These are phyloP conservation scores for Arbacia lixula DNA, from an alignment of 53 echinoderm and acorn worm species.

Conservation along the genomic window DNA sequence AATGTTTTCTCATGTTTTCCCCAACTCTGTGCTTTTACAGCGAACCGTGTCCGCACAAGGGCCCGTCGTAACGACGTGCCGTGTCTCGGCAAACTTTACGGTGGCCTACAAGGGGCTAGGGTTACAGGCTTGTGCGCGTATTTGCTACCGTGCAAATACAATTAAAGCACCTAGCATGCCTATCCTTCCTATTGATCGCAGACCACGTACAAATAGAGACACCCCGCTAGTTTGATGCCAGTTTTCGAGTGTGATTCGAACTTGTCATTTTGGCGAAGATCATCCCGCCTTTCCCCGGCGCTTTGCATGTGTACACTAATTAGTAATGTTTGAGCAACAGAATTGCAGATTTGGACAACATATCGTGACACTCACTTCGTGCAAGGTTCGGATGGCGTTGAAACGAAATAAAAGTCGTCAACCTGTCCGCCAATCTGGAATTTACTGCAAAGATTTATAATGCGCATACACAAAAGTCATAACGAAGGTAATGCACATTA, in stretches of 20 bases:
- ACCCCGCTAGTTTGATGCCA: no score
- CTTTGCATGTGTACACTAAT: constrained; percentile 21
- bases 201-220: no score
- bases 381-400: constrained; percentile 15
- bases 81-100: constrained; percentile 35
- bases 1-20: constrained; percentile 18
- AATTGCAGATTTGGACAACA: constrained; percentile 33
- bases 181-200: no score
- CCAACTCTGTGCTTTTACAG: no score
- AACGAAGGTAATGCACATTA: no score
- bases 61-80: constrained; percentile 4
- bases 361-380: constrained; percentile 38
- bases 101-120: constrained; percentile 10
- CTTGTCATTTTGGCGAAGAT: no score
- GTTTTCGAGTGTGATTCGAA: no score
- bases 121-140: constrained; percentile 35
- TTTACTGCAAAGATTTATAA: no score
- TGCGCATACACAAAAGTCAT: no score
- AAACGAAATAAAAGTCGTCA: no score
- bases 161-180: constrained; percentile 29
- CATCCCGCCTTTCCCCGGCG: no score
- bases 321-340: constrained; percentile 25
- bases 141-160: constrained; percentile 43
- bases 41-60: constrained; percentile 27
- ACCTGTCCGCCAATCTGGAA: no score